phyloP scores from a whole-genome alignment of 2,888 invertebrate genomes.

The Eupithecia centaureata region DNA sequence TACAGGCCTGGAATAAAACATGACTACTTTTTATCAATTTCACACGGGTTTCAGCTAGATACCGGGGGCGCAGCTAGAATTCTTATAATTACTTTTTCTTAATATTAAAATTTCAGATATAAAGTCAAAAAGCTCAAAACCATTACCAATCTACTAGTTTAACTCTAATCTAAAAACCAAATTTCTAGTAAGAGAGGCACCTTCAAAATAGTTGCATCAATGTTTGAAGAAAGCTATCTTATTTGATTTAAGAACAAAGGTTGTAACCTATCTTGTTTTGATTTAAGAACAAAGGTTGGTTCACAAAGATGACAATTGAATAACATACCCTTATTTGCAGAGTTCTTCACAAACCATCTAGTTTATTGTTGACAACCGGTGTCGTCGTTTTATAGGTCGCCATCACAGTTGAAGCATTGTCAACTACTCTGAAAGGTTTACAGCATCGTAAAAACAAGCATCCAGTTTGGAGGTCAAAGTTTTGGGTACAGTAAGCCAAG shows the following conservation, averaged over 20 bases:
- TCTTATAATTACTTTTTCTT: too few species aligned
- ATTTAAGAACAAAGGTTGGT: slow-evolving; percentile 14
- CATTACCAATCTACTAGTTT: background rate
- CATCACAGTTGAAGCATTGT: slow-evolving; percentile 63
- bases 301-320: slow-evolving; percentile 30
- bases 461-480: slow-evolving; percentile 61
- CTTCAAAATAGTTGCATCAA: background rate
- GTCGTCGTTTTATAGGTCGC: slow-evolving; percentile 63
- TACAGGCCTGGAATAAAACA: too few species aligned
- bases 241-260: background rate
- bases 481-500: slow-evolving; percentile 35
- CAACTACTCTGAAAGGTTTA: slow-evolving; percentile 68
- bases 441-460: slow-evolving; percentile 66
- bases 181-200: background rate
- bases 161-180: background rate
- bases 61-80: too few species aligned
- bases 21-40: too few species aligned
- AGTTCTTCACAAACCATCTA: slow-evolving; percentile 36
- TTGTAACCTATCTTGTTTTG: too few species aligned
- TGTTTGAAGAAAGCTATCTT: background rate
- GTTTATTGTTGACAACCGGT: slow-evolving; percentile 66
- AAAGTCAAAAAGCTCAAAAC: background rate
- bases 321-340: slow-evolving; percentile 44
- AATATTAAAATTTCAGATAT: too few species aligned
- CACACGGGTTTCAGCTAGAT: too few species aligned